Base-by-base conservation (phyloP, 2,113 vertebrate species). In the Mixornis gularis region DNA sequence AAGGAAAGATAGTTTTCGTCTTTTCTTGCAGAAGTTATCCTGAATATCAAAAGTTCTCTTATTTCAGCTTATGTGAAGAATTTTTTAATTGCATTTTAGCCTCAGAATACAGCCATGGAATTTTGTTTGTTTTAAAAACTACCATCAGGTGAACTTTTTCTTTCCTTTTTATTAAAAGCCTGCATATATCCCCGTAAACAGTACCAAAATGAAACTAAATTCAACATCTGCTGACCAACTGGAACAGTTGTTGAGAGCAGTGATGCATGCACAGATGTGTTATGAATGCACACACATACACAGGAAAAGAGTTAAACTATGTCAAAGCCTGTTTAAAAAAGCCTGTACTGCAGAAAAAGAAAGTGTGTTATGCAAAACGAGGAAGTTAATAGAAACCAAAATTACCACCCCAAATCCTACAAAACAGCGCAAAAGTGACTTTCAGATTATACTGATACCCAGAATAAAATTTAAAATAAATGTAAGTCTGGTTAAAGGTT, bases 231-330 rank as follows among this genome's bases (percentile, higher is more conserved):
- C 41, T 76, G 79, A 87, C 74, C 66, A 66, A 68, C 24, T 87
- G 82, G 79, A 81, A 56, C 17, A 66, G 43, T 24, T 32, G 7
- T 29, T 30, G 49, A 89, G 40, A 30, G 36, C 5, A 36, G 70
- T 9, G 60, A 90, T 0, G 0, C 21, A 63, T 0, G 1, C 32
- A 70, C 15, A 58, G 64, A 73, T 34, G 34, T 29, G 14, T 2
- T 41, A 68, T 4, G 9, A 32, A 77, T 2, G 0, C 17, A 69
- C 36, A 83, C 40, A 52, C 1, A 9, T 11, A 76, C 25, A 85
- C 13, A 73, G 16, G 22, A 27, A 55, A 55, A 69, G 51, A 58
- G 36, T 44, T 56, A 30, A 60, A 79, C 22, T 48, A 12, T 44
- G 38, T 49, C 29, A 76, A 65, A 92, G 15, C 32, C 83, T 46